These are phyloP conservation scores for Cheilosia urbana DNA, from an alignment of 2,888 invertebrate genomes.

Conservation along the genomic window DNA sequence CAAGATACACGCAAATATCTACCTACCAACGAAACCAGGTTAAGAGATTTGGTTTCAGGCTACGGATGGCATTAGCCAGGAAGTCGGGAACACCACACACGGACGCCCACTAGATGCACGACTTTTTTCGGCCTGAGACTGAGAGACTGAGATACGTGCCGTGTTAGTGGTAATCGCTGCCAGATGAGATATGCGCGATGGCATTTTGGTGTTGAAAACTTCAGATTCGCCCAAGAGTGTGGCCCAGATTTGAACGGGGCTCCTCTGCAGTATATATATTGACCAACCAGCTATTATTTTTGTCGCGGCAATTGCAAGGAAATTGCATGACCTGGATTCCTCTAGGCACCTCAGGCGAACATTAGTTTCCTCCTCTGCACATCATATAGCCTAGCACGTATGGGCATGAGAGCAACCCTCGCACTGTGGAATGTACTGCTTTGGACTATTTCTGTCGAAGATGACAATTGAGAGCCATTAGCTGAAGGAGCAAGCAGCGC, in stretches of 20 bases:
- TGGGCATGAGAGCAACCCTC: background rate
- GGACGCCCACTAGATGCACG: conserved; percentile 69
- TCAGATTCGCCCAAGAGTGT: conserved; percentile 43
- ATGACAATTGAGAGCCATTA: conserved; percentile 70
- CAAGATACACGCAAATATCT: conserved; percentile 48
- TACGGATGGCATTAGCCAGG: conserved; percentile 72
- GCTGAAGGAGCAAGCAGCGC: conserved; percentile 29
- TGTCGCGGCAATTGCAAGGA: conserved; percentile 33
- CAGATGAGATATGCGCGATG: conserved; percentile 52
- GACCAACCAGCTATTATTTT: conserved; percentile 18
- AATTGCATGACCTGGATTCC: conserved; percentile 12
- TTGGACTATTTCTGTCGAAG: conserved; percentile 63
- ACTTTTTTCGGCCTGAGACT: conserved; percentile 53
- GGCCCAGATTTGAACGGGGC: conserved; percentile 64
- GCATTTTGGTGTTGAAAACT: conserved; percentile 24
- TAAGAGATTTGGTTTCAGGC: conserved; percentile 70
- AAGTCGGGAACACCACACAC: conserved; percentile 59
- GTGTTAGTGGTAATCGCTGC: conserved; percentile 28
- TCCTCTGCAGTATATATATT: conserved; percentile 59
- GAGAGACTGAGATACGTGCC: conserved; percentile 6
- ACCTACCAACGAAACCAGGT: conserved; percentile 52
- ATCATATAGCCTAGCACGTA: background rate
- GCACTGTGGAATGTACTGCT: background rate
- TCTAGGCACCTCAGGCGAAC: conserved; percentile 11
- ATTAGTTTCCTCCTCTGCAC: conserved; percentile 46